Conservation (phyloP, 2,797 vertebrate genomes). For the Notamacropus eugenii region DNA sequence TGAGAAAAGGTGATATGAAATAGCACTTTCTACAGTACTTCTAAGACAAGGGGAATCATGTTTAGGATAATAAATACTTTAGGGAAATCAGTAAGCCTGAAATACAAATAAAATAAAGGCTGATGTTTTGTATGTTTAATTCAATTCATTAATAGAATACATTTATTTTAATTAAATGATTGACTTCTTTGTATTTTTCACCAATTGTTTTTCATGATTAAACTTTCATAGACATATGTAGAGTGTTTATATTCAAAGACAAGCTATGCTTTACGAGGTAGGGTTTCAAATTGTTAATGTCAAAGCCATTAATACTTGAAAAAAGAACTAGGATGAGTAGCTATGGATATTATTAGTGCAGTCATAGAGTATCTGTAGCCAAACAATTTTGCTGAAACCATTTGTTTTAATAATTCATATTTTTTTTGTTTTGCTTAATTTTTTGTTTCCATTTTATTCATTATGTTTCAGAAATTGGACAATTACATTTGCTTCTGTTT, state of each 20-base stretch:
- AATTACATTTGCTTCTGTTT: neutral
- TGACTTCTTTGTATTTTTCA: conserved; percentile 58
- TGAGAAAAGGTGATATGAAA: conserved; percentile 74
- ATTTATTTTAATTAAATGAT: conserved; percentile 81
- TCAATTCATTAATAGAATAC: conserved; percentile 75
- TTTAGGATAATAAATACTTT: conserved; percentile 81
- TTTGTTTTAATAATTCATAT: conserved; percentile 31
- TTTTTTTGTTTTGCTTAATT: conserved; percentile 13
- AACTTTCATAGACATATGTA: conserved; percentile 64
- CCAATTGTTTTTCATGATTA: conserved; percentile 50
- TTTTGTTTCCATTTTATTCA: conserved; percentile 44
- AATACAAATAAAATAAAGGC: conserved; percentile 82
- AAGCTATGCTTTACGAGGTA: conserved; percentile 51
- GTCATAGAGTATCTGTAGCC: neutral
- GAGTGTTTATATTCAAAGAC: conserved; percentile 62
- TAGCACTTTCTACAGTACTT: conserved; percentile 70
- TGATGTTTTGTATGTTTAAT: conserved; percentile 79
- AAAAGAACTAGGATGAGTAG: conserved; percentile 48
- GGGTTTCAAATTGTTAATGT: conserved; percentile 53
- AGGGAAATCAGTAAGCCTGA: conserved; percentile 76
- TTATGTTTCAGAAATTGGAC: conserved; percentile 50
- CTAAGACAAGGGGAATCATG: conserved; percentile 78
- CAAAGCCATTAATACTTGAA: conserved; percentile 64
- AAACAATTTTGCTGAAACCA: conserved; percentile 19
- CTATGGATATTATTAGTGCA: conserved; percentile 24